These are phyloP conservation scores for Sebastiscus tertius DNA, from an alignment of 2,797 vertebrate species.

Conservation along the genomic window DNA sequence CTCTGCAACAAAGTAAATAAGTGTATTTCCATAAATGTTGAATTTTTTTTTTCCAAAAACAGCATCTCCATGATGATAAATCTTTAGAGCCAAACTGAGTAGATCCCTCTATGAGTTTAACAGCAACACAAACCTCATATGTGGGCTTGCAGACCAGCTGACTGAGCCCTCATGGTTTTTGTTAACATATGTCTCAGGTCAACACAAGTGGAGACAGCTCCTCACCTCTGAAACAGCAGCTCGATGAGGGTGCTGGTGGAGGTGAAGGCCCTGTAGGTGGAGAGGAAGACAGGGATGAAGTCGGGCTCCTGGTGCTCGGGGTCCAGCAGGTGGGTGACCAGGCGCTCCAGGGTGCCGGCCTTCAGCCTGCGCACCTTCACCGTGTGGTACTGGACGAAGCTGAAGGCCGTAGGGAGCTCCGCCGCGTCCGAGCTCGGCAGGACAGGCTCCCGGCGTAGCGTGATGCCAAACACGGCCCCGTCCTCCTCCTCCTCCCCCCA, in stretches of 20 bases:
- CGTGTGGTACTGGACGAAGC: slow-evolving; percentile 88
- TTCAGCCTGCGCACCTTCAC: slow-evolving; percentile 88
- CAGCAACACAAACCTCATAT: not conserved
- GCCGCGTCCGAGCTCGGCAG: slow-evolving; percentile 40
- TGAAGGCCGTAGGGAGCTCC: slow-evolving; percentile 14
- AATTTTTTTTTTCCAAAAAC: not conserved
- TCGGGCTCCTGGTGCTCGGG: slow-evolving; percentile 76
- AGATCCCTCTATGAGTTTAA: not conserved
- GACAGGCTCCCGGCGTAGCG: slow-evolving; percentile 84
- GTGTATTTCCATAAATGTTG: not conserved
- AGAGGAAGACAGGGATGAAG: slow-evolving; percentile 86
- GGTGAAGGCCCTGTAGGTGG: slow-evolving; percentile 88
- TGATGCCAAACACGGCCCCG: slow-evolving; percentile 87
- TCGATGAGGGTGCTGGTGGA: slow-evolving; percentile 78
- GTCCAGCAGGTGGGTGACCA: slow-evolving; percentile 85
- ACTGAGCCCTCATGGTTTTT: slow-evolving; percentile 8
- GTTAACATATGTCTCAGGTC: not conserved
- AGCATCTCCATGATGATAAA: not conserved
- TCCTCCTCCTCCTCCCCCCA: slow-evolving; percentile 92
- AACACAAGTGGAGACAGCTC: not conserved
- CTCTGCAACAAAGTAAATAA: no score
- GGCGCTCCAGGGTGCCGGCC: slow-evolving; percentile 83
- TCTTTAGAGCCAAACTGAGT: not conserved
- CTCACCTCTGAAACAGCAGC: slow-evolving; percentile 87
- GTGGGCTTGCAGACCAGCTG: not conserved